These are phyloP conservation scores for Austrofundulus limnaeus DNA, from an alignment of 2,113 vertebrate species.

Conservation along the genomic window DNA sequence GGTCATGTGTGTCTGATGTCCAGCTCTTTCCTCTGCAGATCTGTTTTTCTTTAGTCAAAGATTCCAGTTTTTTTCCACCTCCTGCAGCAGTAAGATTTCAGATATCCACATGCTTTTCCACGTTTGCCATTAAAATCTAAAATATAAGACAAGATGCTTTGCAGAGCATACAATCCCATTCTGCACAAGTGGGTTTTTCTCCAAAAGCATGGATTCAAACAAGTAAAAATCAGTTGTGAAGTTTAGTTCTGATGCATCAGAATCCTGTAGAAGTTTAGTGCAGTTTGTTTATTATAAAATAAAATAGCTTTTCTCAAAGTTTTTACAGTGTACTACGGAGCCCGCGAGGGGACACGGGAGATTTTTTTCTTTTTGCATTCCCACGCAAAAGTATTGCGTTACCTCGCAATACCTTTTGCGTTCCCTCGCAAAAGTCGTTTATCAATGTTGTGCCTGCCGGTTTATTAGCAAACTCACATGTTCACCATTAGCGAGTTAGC, in stretches of 20 bases:
- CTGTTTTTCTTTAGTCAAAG: conserved; percentile 38
- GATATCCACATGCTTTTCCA: conserved; percentile 42
- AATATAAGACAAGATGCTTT: conserved; percentile 23
- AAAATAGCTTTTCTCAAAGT: too few species aligned
- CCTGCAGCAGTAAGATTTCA: conserved; percentile 31
- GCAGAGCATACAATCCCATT: conserved; percentile 13
- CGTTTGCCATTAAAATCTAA: conserved; percentile 19
- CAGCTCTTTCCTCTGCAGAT: conserved; percentile 37
- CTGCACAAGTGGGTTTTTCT: conserved; percentile 6
- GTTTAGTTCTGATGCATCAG: background rate
- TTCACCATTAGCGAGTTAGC: too few species aligned
- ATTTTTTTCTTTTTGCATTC: too few species aligned
- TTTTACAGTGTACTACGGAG: too few species aligned
- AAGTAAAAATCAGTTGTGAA: background rate
- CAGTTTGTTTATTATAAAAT: too few species aligned
- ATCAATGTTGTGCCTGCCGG: too few species aligned
- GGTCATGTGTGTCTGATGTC: conserved; percentile 26
- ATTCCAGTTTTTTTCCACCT: conserved; percentile 43
- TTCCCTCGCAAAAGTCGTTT: too few species aligned
- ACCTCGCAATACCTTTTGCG: too few species aligned
- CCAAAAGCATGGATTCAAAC: background rate
- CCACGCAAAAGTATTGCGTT: too few species aligned
- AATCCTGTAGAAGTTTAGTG: background rate
- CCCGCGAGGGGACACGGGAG: too few species aligned
- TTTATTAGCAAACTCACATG: too few species aligned